These are phyloP conservation scores for Pseudorhiza aurosa DNA, from an alignment of 30 jellyfish, hydroid and myxozoan species.

Conservation along the genomic window DNA sequence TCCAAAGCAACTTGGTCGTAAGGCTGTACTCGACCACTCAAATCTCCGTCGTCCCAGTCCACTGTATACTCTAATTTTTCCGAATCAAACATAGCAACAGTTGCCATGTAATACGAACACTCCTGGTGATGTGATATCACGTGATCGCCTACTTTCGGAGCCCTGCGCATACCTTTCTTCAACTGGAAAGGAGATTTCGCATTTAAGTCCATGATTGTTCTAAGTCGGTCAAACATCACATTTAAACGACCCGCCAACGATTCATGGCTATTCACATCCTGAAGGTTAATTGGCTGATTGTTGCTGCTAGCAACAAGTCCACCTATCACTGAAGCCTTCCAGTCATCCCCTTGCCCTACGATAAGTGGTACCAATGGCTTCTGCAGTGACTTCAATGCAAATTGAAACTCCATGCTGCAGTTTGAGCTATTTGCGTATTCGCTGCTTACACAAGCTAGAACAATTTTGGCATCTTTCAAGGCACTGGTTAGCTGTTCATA, in stretches of 20 bases:
- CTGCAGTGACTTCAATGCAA: conserved; percentile 62
- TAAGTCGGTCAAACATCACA: no score
- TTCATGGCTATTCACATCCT: no score
- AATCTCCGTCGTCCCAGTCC: conserved; percentile 88
- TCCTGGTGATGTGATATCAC: conserved; percentile 72
- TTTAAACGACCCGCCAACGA: no score
- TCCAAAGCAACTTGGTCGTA: conserved; percentile 79
- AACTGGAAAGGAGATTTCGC: no score
- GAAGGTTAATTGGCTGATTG: conserved; percentile 39
- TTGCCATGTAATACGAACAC: conserved; percentile 80
- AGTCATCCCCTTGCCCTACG: conserved; percentile 67
- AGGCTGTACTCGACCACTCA: conserved; percentile 71
- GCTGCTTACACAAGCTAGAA: conserved; percentile 62
- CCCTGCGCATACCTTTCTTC: conserved; percentile 8
- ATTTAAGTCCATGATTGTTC: no score
- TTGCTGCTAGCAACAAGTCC: conserved; percentile 24
- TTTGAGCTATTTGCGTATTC: conserved; percentile 75
- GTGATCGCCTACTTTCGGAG: conserved; percentile 86
- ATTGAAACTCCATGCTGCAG: conserved; percentile 83
- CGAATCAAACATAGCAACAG: conserved; percentile 61
- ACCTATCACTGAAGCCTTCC: conserved; percentile 76
- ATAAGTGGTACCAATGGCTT: conserved; percentile 80
- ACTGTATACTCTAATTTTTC: conserved; percentile 73
- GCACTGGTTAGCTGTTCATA: conserved; percentile 71
- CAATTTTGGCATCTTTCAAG: conserved; percentile 60